Percentiles rank a stretch among this genome's conserved stretches.
These are phyloP conservation scores for Strix aluco DNA, from an alignment of 2,113 vertebrate species.

Conservation along the genomic window DNA sequence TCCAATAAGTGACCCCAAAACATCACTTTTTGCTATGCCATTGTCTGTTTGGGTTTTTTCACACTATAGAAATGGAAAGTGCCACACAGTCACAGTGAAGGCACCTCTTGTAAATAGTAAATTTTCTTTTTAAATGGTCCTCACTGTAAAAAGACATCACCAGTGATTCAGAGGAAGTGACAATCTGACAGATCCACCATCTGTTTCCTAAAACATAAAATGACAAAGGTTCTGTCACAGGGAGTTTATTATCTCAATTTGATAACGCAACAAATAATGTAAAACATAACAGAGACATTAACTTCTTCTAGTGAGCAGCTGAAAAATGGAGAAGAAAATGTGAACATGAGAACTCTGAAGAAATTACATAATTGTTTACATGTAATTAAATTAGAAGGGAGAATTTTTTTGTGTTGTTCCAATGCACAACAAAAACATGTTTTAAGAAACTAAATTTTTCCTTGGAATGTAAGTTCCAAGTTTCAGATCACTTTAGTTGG, in stretches of 20 bases:
- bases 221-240: neutral
- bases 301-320: neutral
- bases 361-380: neutral
- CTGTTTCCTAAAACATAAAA: constrained; percentile 10
- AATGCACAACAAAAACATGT: neutral
- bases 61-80: neutral
- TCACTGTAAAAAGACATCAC: neutral
- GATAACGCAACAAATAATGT: neutral
- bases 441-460: neutral
- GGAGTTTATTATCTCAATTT: neutral
- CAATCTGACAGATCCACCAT: neutral
- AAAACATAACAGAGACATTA: neutral
- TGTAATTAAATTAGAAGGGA: neutral
- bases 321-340: neutral
- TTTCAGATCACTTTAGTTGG: neutral
- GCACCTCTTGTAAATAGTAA: neutral
- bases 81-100: neutral
- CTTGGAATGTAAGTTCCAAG: neutral
- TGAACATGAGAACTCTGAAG: neutral
- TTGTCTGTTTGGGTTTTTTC: neutral
- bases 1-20: neutral
- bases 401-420: neutral
- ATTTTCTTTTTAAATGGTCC: neutral
- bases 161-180: neutral
- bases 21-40: neutral